phyloP scores from a whole-genome alignment of 2,888 invertebrate species.

The Nephrotoma guestfalica region DNA sequence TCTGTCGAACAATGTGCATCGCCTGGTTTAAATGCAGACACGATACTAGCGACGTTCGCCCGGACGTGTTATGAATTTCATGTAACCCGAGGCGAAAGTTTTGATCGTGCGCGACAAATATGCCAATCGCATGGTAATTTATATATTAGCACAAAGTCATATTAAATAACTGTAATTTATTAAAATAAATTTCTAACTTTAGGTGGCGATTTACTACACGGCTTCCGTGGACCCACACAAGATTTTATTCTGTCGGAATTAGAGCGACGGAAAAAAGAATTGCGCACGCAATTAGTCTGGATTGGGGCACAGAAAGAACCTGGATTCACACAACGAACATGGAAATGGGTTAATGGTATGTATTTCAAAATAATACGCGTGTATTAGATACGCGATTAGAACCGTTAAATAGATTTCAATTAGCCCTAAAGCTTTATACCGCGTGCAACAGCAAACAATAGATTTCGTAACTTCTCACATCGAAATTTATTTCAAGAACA shows the following conservation, averaged over 20 bases:
- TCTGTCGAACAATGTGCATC: slow-evolving; percentile 72
- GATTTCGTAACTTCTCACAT: neutral
- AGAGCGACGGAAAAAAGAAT: slow-evolving; percentile 59
- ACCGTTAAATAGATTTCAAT: neutral
- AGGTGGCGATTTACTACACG: slow-evolving; percentile 31
- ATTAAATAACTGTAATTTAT: neutral
- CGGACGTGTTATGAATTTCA: slow-evolving; percentile 82
- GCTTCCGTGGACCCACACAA: slow-evolving; percentile 29
- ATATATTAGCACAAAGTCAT: neutral
- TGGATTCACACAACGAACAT: slow-evolving; percentile 62
- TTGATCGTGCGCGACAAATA: slow-evolving; percentile 62
- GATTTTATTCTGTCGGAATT: slow-evolving; percentile 54
- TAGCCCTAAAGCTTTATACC: neutral
- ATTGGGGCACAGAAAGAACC: slow-evolving; percentile 84
- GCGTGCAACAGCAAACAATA: neutral
- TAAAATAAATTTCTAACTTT: neutral
- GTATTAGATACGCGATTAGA: neutral
- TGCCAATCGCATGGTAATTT: slow-evolving; percentile 55
- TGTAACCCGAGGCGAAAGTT: slow-evolving; percentile 65
- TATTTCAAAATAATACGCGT: slow-evolving; percentile 5
- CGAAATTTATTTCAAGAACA: neutral
- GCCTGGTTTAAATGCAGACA: slow-evolving; percentile 57
- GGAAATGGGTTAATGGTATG: slow-evolving; percentile 84
- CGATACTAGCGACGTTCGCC: slow-evolving; percentile 68
- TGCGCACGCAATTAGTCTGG: slow-evolving; percentile 82